Percentiles rank a stretch among this genome's conserved stretches.
phyloP scores from a whole-genome alignment of 2,888 invertebrate species.

The Philereme vetulata region DNA sequence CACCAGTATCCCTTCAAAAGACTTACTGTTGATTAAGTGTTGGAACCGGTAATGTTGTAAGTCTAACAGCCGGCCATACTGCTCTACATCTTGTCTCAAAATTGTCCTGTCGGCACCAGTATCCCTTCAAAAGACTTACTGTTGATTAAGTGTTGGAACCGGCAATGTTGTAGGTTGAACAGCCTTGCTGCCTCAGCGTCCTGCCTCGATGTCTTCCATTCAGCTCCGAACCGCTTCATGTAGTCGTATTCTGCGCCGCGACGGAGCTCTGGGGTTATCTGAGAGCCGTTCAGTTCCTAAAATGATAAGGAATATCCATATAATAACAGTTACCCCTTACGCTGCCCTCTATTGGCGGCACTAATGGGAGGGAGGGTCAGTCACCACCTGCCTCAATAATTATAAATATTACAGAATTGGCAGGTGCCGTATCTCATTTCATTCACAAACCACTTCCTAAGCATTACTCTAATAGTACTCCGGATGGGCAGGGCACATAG shows the following conservation, averaged over 20 bases:
- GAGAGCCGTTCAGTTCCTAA: slow-evolving; percentile 88
- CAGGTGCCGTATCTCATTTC: no score
- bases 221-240: slow-evolving; percentile 90
- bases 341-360: no score
- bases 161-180: slow-evolving; percentile 89
- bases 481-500: no score
- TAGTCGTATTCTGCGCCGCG: slow-evolving; percentile 96
- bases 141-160: slow-evolving; percentile 88
- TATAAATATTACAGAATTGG: no score
- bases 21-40: slow-evolving; percentile 89
- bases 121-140: slow-evolving; percentile 89
- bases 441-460: no score
- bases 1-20: slow-evolving; percentile 65
- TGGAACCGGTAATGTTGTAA: slow-evolving; percentile 90
- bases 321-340: no score
- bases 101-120: slow-evolving; percentile 88
- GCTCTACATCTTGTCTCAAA: slow-evolving; percentile 75
- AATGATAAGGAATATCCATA: not conserved
- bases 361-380: no score
- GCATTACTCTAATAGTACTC: no score
- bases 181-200: slow-evolving; percentile 69
- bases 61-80: slow-evolving; percentile 82
- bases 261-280: slow-evolving; percentile 87
- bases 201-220: slow-evolving; percentile 85
- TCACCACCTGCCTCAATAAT: no score